Base-by-base conservation (phyloP, 2,888 invertebrate genomes). In the Mamestra brassicae region DNA sequence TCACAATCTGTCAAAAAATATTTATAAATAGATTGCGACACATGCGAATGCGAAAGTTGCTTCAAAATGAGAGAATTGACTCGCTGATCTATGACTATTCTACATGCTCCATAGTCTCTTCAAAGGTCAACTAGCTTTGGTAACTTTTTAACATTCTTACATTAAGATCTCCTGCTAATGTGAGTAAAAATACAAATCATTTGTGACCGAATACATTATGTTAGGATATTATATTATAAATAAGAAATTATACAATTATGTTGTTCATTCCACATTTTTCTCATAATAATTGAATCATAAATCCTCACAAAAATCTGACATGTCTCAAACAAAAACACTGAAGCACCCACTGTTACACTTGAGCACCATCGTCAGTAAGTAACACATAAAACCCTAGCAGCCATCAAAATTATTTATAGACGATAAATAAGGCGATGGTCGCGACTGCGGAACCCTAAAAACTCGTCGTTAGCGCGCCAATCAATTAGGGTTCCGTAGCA, bases 401-500 rank as follows among this genome's bases (percentile, higher is more conserved):
- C 89, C 87, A 90, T 90, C 88, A 89, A 90, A 86, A 83, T 89
- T 89, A 93, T 92, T 91, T 91, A 91, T 90, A 87, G 92, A 85
- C 90, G 70, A 90, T 92, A 92, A 93, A 92, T 90, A 91, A 88
- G 87, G 78, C 83, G 84, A 87, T 86, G 85, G 88, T 82, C 80
- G 75, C 84, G 88, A 86, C 89, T 89, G 83, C 87, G 85, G 90
- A 86, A 88, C 92, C 90, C 92, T 89, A 87, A 89, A 90, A 90
- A 80, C 88, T 85, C 81, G 87, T 90, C 89, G 92, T 92, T 92
- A 93, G 90, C 90, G 88, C 87, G 76, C 82, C 80, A 71, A 87
- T 87, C 86, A 92, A 92, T 92, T 92, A 90, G 90, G 90, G 91
- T 86, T 84, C 91, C 87, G 88, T 85, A 80, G 58, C 82, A 76